Percentiles rank a stretch among this genome's conserved stretches.
These are phyloP conservation scores for Drosophila ironensis DNA, from an alignment of 1,140 invertebrate species.

Conservation along the genomic window DNA sequence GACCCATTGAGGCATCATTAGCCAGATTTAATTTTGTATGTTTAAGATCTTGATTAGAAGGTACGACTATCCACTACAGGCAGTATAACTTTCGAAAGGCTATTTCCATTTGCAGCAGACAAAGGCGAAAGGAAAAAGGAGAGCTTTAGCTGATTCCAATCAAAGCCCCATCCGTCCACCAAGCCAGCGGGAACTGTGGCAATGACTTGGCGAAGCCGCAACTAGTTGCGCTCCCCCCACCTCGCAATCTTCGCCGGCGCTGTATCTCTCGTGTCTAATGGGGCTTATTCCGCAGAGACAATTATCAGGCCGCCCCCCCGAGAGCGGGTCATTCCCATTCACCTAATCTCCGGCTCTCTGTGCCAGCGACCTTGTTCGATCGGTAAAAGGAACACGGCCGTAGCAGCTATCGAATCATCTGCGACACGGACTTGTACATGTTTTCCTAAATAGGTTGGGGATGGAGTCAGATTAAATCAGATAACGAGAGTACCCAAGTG, in stretches of 20 bases:
- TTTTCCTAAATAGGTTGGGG: no score
- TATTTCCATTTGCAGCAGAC: no score
- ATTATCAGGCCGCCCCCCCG: not conserved
- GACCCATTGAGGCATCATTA: no score
- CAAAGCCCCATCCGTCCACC: no score
- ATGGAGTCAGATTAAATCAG: no score
- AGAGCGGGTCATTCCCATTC: slow-evolving; percentile 22
- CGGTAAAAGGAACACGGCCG: slow-evolving; percentile 10
- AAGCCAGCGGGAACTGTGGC: slow-evolving; percentile 1
- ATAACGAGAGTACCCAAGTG: no score
- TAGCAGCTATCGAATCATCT: slow-evolving; percentile 9
- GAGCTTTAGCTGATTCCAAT: no score
- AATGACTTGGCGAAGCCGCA: slow-evolving; percentile 8
- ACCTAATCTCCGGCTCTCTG: slow-evolving; percentile 13
- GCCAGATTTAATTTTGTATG: no score
- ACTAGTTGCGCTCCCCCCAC: slow-evolving; percentile 1
- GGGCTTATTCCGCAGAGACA: not conserved
- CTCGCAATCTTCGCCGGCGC: not conserved
- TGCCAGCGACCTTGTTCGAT: slow-evolving; percentile 16
- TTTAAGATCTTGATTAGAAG: no score
- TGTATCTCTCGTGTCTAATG: not conserved
- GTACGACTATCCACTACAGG: no score
- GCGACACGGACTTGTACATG: slow-evolving; percentile 16
- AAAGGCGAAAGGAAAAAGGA: no score
- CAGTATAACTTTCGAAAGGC: no score